Evolutionary conservation across 1,140 invertebrate genomes (phyloP).

Genomic region (Marisa cornuarietis): DNA sequence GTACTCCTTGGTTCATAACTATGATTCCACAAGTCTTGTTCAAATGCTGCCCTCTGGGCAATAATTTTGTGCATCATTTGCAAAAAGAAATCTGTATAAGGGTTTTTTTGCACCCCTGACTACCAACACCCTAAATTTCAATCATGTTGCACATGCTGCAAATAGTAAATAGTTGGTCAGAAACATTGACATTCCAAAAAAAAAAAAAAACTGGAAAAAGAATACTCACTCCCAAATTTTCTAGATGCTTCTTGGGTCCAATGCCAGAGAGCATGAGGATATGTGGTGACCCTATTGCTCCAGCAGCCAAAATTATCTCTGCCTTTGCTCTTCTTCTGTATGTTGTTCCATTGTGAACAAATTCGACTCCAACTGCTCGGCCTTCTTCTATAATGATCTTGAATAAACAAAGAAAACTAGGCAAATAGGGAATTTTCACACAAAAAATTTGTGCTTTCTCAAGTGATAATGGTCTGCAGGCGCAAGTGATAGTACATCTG

Average conservation of each 20-base stretch:
- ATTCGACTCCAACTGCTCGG: slow-evolving; percentile 58
- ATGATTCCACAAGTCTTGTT: too few species aligned
- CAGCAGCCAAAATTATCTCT: slow-evolving; percentile 83
- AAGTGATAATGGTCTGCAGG: background rate
- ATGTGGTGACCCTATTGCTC: slow-evolving; percentile 87
- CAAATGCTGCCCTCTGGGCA: too few species aligned
- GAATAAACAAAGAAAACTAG: slow-evolving; percentile 39
- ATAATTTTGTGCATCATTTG: too few species aligned
- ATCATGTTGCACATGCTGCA: too few species aligned
- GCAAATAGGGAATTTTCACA: background rate
- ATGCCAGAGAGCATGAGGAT: slow-evolving; percentile 90
- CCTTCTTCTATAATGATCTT: slow-evolving; percentile 46
- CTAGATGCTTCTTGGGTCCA: slow-evolving; percentile 71
- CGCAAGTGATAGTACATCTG: background rate
- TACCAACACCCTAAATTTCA: too few species aligned
- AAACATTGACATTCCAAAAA: too few species aligned
- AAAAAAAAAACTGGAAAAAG: background rate
- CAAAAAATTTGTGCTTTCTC: background rate
- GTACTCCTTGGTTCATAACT: too few species aligned
- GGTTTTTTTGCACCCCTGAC: too few species aligned
- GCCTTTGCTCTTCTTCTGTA: slow-evolving; percentile 75
- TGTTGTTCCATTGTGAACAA: slow-evolving; percentile 58
- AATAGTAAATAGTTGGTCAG: too few species aligned
- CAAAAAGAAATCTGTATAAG: too few species aligned
- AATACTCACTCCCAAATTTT: slow-evolving; percentile 52